These are phyloP conservation scores for Spondyliosoma cantharus DNA, from an alignment of 2,797 vertebrate species.

Conservation along the genomic window DNA sequence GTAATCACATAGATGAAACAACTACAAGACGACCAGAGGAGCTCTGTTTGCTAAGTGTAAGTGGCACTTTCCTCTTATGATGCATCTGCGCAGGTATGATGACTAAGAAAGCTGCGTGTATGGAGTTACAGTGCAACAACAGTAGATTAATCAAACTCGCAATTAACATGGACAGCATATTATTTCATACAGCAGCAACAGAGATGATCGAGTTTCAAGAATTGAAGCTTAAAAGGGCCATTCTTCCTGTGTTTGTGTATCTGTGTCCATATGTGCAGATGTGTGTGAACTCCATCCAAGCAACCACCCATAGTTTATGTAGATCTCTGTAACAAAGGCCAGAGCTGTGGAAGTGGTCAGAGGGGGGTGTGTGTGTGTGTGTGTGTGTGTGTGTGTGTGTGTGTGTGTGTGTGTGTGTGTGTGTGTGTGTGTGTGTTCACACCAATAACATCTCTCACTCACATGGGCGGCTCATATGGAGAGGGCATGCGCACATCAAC, in stretches of 20 bases:
- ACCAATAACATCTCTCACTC: constrained; percentile 34
- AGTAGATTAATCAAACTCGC: constrained; percentile 65
- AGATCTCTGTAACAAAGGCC: constrained; percentile 62
- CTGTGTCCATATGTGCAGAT: constrained; percentile 54
- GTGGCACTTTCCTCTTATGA: constrained; percentile 39
- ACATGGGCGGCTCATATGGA: constrained; percentile 24
- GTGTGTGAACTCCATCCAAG: constrained; percentile 57
- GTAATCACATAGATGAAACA: constrained; percentile 31
- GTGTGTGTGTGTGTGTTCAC: constrained; percentile 34
- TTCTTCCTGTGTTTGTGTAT: constrained; percentile 62
- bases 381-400: neutral
- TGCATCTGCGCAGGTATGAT: constrained; percentile 16
- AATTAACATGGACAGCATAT: constrained; percentile 51
- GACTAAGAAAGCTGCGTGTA: constrained; percentile 23
- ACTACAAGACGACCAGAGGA: neutral
- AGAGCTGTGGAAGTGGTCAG: constrained; percentile 50
- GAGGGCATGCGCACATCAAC: constrained; percentile 44
- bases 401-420: neutral
- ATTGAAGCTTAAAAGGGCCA: constrained; percentile 2
- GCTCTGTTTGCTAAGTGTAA: constrained; percentile 12
- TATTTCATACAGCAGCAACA: constrained; percentile 47
- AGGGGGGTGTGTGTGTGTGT: constrained; percentile 13
- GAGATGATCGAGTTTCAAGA: constrained; percentile 60
- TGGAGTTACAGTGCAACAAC: constrained; percentile 58
- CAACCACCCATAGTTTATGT: constrained; percentile 50